Evolutionary conservation across 2,888 invertebrate genomes (phyloP).

Genomic region (Agelastica alni): DNA sequence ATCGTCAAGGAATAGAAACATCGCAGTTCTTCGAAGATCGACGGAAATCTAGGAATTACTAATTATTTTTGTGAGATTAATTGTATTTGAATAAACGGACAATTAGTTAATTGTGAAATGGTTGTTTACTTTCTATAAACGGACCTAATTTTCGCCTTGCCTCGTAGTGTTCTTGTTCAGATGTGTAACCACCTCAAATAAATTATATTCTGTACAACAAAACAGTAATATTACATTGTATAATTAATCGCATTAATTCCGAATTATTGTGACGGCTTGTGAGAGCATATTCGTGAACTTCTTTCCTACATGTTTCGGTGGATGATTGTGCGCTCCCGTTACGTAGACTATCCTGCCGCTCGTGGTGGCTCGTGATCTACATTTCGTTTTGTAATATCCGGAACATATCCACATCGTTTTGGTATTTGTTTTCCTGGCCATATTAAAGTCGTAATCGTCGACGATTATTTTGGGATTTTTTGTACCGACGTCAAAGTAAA

Average conservation of each 20-base stretch:
- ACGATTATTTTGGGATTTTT: slow-evolving; percentile 45
- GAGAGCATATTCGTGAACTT: slow-evolving; percentile 42
- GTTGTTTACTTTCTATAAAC: no score
- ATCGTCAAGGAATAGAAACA: no score
- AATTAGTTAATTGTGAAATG: no score
- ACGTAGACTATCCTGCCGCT: slow-evolving; percentile 42
- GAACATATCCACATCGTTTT: slow-evolving; percentile 46
- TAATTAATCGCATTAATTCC: slow-evolving; percentile 19
- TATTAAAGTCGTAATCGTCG: slow-evolving; percentile 42
- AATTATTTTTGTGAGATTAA: no score
- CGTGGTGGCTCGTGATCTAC: slow-evolving; percentile 42
- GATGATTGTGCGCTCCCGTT: slow-evolving; percentile 41
- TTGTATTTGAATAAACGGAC: no score
- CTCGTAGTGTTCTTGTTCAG: no score
- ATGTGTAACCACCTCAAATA: no score
- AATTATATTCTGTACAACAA: neutral
- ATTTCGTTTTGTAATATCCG: slow-evolving; percentile 43
- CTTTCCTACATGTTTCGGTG: slow-evolving; percentile 32
- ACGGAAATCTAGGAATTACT: no score
- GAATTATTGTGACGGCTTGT: slow-evolving; percentile 40
- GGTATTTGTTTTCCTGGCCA: slow-evolving; percentile 40
- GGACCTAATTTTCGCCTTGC: no score
- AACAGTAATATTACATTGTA: neutral
- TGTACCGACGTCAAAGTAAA: slow-evolving; percentile 42
- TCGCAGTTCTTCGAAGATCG: no score